Conservation (phyloP, 2,113 vertebrate species). For the Callaeas wilsoni region DNA sequence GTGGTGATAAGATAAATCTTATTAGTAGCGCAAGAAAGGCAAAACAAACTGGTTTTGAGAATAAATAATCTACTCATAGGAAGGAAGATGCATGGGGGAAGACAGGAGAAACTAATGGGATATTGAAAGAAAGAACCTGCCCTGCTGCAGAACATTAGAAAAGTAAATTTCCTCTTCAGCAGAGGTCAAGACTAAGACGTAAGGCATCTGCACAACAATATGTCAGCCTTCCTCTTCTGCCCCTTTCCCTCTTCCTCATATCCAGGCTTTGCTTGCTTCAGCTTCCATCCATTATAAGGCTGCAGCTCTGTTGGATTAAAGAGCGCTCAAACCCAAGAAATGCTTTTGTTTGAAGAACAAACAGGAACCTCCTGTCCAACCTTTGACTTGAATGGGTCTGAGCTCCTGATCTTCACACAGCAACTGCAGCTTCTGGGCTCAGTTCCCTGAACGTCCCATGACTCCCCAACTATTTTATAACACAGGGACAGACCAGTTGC, state of each 20-base stretch:
- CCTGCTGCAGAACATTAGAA: neutral
- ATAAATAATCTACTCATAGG: neutral
- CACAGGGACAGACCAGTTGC: neutral
- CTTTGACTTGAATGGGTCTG: neutral
- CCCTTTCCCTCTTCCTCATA: neutral
- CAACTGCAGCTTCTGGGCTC: slow-evolving; percentile 21
- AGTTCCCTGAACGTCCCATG: neutral
- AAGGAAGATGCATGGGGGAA: neutral
- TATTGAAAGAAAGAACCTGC: neutral
- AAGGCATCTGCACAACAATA: neutral
- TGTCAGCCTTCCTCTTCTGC: neutral
- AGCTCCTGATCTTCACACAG: neutral
- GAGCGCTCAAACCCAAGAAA: neutral
- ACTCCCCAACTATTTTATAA: slow-evolving; percentile 4
- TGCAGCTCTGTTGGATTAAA: neutral
- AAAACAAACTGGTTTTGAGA: neutral
- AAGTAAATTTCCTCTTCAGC: neutral
- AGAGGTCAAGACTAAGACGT: neutral
- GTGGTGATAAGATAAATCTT: neutral
- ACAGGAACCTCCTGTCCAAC: neutral
- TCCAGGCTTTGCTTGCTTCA: neutral
- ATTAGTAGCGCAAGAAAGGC: neutral
- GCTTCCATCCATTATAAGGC: neutral
- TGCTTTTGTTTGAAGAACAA: neutral
- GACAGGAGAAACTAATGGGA: neutral